Conservation (phyloP, 2,797 vertebrate species). For the Pampus argenteus region DNA sequence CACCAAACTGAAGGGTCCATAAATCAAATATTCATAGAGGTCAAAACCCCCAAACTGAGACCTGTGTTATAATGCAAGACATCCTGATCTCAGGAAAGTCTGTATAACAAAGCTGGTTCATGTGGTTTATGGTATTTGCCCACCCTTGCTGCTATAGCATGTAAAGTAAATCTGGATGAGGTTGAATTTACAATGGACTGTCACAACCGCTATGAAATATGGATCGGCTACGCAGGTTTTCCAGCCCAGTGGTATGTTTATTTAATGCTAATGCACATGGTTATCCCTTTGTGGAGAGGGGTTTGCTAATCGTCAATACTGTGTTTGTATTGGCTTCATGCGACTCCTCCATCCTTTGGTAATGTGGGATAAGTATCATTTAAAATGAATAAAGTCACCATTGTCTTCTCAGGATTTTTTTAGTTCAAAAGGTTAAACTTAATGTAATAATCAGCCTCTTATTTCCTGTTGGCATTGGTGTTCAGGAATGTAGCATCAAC, state of each 20-base stretch:
- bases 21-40: conserved; percentile 49
- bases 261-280: conserved; percentile 60
- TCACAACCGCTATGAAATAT: conserved; percentile 59
- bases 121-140: conserved; percentile 36
- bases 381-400: conserved; percentile 19
- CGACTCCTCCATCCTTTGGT: conserved; percentile 23
- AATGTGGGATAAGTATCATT: conserved; percentile 20
- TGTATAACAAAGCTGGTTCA: not conserved
- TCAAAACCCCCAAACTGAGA: conserved; percentile 23
- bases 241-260: conserved; percentile 54
- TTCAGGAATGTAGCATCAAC: conserved; percentile 71
- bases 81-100: conserved; percentile 33
- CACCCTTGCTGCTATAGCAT: conserved; percentile 24
- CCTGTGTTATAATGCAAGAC: conserved; percentile 33
- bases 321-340: conserved; percentile 57
- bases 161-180: conserved; percentile 50
- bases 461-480: conserved; percentile 62
- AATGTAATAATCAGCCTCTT: conserved; percentile 57
- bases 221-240: conserved; percentile 37
- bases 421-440: conserved; percentile 33
- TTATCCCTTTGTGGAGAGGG: conserved; percentile 35
- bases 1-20: conserved; percentile 42
- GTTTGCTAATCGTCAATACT: conserved; percentile 36
- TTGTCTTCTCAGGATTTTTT: conserved; percentile 24
- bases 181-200: conserved; percentile 43